These are phyloP conservation scores for Diabrotica undecimpunctata DNA, from an alignment of 1,140 invertebrate species.

Conservation along the genomic window DNA sequence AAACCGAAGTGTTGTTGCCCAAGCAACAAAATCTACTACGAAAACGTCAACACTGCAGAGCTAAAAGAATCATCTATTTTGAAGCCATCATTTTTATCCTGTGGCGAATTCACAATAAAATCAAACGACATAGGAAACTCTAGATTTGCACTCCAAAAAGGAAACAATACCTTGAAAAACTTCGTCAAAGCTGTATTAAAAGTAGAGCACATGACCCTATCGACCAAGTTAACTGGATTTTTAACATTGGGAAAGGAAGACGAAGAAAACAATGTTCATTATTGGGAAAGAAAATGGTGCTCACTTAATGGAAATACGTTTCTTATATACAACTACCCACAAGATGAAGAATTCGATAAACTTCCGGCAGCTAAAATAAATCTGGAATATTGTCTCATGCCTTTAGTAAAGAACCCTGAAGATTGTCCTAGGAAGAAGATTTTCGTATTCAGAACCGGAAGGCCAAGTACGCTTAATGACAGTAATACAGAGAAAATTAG, in stretches of 20 bases:
- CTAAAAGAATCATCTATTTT: constrained; percentile 17
- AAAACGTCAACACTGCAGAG: constrained; percentile 19
- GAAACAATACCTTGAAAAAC: neutral
- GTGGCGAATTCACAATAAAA: constrained; percentile 20
- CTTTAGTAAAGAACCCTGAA: constrained; percentile 12
- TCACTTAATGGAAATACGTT: constrained; percentile 13
- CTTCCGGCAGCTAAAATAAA: constrained; percentile 18
- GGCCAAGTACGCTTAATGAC: constrained; percentile 7
- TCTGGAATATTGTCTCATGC: constrained; percentile 20
- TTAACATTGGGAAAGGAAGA: constrained; percentile 18
- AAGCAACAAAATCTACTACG: constrained; percentile 20
- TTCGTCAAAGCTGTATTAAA: constrained; percentile 9
- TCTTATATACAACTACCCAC: constrained; percentile 23
- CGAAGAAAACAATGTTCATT: neutral
- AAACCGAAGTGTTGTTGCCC: constrained; percentile 13
- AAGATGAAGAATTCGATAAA: constrained; percentile 18
- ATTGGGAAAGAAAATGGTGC: constrained; percentile 28
- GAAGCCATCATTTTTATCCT: constrained; percentile 23
- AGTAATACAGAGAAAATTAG: neutral
- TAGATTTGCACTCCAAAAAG: too few species aligned
- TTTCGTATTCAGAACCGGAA: constrained; percentile 21
- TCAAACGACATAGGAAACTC: constrained; percentile 18
- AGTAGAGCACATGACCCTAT: constrained; percentile 11
- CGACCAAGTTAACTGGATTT: constrained; percentile 17
- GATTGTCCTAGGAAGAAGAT: constrained; percentile 18